Evolutionary conservation across 37 sponge, comb jelly and placozoan genomes (phyloP), one percentile per base, ranked within the genome.

Genomic region (Lycopodina hypogea): DNA sequence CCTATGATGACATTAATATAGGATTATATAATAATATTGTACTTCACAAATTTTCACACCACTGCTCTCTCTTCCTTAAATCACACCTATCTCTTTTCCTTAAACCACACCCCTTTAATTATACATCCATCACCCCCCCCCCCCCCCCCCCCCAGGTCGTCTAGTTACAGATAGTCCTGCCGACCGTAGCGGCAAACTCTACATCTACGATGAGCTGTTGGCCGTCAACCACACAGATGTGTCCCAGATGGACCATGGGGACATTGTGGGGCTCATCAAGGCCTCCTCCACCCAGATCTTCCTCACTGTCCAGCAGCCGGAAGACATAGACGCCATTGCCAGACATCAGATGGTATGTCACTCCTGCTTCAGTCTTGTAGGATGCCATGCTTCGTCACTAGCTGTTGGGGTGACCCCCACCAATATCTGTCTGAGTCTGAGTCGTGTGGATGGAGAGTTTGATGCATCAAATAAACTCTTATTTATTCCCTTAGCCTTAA

Each of bases 131-230:
- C 19, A 2, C 42, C 48, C 28, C 56, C 32, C 42, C 69, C 6
- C 42, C 35, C 60, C 22, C 57, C 40, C 21, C 0, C 52, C n/a
- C 26, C 14, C 61, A 95, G 96, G 96, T 81, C 96, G 93, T 26
- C 82, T 97, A 52, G 66, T 97, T 7, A 88, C 93, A 2, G 93
- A 76, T 38, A 81, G 83, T 60, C 98, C 98, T 32, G 98, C 98
- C 34, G 95, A 90, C 58, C 37, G 39, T 56, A 86, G 93, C 58
- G 70, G 82, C 0, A 79, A 84, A 71, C 81, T 97, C 37, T 76
- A 83, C 34, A 68, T 80, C 26, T 92, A 92, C 21, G 98, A 97
- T 77, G 77, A 84, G 45, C 84, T 98, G 24, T 63, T 98, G 63
- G 80, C 89, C 22, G 96, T 98, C 36, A 95, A 98, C 80, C 85